Percentiles rank a stretch among this genome's conserved stretches.
Evolutionary conservation across 2,888 invertebrate genomes (phyloP).

Genomic region (Cheilosia urbana): DNA sequence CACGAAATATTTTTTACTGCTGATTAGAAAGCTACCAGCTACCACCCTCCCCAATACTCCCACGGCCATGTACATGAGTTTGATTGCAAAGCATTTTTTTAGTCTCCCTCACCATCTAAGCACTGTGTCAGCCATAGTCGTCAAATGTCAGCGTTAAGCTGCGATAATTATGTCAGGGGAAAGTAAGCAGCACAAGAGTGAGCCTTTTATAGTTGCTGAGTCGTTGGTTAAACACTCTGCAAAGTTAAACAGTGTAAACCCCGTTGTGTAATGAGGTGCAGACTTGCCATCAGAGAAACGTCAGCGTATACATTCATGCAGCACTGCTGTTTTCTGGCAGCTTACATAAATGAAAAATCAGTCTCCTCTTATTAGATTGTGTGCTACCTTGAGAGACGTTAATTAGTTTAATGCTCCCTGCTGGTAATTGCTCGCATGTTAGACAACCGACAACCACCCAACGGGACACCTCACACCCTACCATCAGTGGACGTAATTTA

Average conservation of each 20-base stretch:
- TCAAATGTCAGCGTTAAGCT: constrained; percentile 50
- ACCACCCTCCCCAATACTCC: too few species aligned
- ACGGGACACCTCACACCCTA: not conserved
- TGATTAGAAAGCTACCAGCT: too few species aligned
- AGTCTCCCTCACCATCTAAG: constrained; percentile 1
- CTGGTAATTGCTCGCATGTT: constrained; percentile 16
- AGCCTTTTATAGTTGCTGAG: constrained; percentile 58
- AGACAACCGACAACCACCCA: constrained; percentile 1
- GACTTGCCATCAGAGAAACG: constrained; percentile 30
- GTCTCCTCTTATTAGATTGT: not conserved
- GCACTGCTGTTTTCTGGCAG: constrained; percentile 11
- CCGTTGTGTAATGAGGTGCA: constrained; percentile 55
- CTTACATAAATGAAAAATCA: constrained; percentile 11
- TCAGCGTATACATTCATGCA: constrained; percentile 30
- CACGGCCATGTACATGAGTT: too few species aligned
- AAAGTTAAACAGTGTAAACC: constrained; percentile 51
- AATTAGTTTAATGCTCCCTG: constrained; percentile 61
- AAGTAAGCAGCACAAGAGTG: constrained; percentile 34
- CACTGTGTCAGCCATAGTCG: not conserved
- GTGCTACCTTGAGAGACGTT: constrained; percentile 9
- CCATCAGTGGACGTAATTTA: constrained; percentile 35
- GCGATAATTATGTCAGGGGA: constrained; percentile 61
- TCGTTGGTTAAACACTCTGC: constrained; percentile 67
- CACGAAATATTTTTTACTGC: too few species aligned
- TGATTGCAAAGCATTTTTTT: not conserved